Percentiles rank a stretch among this genome's conserved stretches.
Conservation (phyloP, 2,113 vertebrate genomes). For the mouse (Mus musculus) region GRCm39 chr14:109022001-109022500, state of each 20-base stretch:
- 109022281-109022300: background rate
- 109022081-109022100: slow-evolving; percentile 24
- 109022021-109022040: slow-evolving; percentile 47
- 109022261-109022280: background rate
- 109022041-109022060: background rate
- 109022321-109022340: background rate
- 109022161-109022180: background rate
- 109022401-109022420: background rate
- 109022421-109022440: background rate
- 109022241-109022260: background rate
- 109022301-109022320: background rate
- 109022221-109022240: background rate
- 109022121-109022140: slow-evolving; percentile 4
- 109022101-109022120: slow-evolving; percentile 61
- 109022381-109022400: background rate
- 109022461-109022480: background rate
- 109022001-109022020: background rate
- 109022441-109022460: background rate
- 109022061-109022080: slow-evolving; percentile 8
- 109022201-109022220: background rate
- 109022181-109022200: background rate
- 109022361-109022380: background rate
- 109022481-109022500: background rate
- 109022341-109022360: background rate
- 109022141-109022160: slow-evolving; percentile 19